Conservation (phyloP, 1,140 invertebrate genomes). For the Bombus turneri region DNA sequence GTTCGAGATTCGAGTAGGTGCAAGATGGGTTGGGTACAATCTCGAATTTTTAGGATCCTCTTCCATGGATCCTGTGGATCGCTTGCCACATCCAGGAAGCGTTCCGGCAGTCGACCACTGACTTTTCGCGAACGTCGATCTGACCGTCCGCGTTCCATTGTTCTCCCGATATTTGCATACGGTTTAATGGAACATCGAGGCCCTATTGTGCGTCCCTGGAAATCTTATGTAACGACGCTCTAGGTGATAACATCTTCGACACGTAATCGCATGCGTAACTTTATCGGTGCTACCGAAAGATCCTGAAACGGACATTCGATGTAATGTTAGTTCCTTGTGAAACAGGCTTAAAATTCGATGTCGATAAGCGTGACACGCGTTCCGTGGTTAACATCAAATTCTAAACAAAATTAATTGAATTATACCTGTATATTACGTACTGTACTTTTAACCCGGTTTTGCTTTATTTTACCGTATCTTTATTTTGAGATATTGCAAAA, state of each 20-base stretch:
- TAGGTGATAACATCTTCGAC: conserved; percentile 71
- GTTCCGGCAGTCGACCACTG: conserved; percentile 54
- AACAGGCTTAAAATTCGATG: background rate
- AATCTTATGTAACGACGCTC: conserved; percentile 71
- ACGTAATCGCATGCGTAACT: conserved; percentile 68
- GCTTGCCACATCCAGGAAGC: conserved; percentile 63
- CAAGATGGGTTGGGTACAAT: background rate
- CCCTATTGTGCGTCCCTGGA: conserved; percentile 63
- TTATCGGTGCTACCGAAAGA: conserved; percentile 56
- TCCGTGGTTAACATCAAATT: background rate
- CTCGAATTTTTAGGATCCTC: conserved; percentile 19
- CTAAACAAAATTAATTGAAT: background rate
- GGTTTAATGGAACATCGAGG: conserved; percentile 73
- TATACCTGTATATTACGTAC: background rate
- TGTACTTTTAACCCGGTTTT: background rate
- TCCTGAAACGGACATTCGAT: conserved; percentile 13
- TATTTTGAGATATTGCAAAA: background rate
- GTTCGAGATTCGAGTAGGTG: background rate
- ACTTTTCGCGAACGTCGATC: conserved; percentile 67
- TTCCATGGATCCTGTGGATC: conserved; percentile 30
- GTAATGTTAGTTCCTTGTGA: background rate
- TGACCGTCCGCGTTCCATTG: conserved; percentile 69
- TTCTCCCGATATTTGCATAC: conserved; percentile 73
- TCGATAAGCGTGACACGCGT: background rate
- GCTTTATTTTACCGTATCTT: background rate